phyloP scores from a whole-genome alignment of 2,113 vertebrate genomes.

The Campylomormyrus numenius region DNA sequence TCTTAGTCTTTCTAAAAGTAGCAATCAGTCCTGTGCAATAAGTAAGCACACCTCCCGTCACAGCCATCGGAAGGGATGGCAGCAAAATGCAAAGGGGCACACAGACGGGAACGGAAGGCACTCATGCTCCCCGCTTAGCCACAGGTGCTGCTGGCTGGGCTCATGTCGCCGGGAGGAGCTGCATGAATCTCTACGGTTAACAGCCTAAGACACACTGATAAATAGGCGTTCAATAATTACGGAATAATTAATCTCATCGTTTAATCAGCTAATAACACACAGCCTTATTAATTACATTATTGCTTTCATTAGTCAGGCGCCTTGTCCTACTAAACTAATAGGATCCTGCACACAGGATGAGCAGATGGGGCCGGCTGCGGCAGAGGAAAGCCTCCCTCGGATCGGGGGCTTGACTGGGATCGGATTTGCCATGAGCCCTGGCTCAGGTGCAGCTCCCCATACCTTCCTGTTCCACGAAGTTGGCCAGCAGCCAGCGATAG shows the following conservation, averaged over 20 bases:
- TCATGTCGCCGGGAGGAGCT: not conserved
- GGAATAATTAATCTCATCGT: not conserved
- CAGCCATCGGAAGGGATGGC: not conserved
- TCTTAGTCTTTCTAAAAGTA: not conserved
- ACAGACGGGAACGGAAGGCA: not conserved
- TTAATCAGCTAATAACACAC: not conserved
- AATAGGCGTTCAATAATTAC: not conserved
- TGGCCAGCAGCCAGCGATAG: slow-evolving; percentile 51
- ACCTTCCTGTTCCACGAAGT: slow-evolving; percentile 60
- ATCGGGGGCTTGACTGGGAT: not conserved
- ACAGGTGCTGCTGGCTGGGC: not conserved
- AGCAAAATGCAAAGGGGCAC: not conserved
- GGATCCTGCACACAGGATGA: slow-evolving; percentile 69
- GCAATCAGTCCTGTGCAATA: not conserved
- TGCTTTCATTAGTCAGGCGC: slow-evolving; percentile 44
- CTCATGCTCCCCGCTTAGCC: not conserved
- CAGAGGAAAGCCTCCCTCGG: slow-evolving; percentile 31
- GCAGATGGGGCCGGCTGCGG: slow-evolving; percentile 27
- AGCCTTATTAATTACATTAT: slow-evolving; percentile 65
- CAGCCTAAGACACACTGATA: not conserved
- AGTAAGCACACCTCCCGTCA: not conserved
- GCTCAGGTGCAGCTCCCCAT: slow-evolving; percentile 15
- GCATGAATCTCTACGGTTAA: not conserved
- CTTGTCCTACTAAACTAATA: slow-evolving; percentile 60
- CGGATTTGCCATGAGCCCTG: not conserved